Conservation (phyloP, 2,888 invertebrate species). For the Platypus cylindrus region DNA sequence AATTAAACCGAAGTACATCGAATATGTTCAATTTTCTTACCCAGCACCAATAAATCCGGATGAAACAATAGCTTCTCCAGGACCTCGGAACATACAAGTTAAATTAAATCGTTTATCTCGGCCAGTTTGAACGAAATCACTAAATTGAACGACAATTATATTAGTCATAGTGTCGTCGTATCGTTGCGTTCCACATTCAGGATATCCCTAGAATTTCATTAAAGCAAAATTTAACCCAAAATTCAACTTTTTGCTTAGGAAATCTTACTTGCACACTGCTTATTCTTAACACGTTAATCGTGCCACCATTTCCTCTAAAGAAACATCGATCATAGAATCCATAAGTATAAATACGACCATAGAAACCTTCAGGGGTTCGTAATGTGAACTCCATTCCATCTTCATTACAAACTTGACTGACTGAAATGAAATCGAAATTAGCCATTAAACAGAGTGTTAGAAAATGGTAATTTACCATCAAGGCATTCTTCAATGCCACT, state of each 20-base stretch:
- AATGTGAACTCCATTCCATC: constrained; percentile 91
- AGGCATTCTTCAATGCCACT: constrained; percentile 67
- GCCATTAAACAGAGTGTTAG: constrained; percentile 80
- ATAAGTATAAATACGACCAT: constrained; percentile 82
- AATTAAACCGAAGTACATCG: no score
- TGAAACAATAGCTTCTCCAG: constrained; percentile 85
- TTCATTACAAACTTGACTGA: constrained; percentile 82
- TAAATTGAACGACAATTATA: constrained; percentile 87
- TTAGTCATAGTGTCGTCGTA: constrained; percentile 89
- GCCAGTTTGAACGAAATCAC: constrained; percentile 84
- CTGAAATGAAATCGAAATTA: constrained; percentile 36
- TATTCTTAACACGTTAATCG: constrained; percentile 68
- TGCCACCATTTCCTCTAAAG: constrained; percentile 82
- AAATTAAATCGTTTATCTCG: constrained; percentile 83
- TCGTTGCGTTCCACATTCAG: constrained; percentile 78
- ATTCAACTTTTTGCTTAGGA: not conserved
- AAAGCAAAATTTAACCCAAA: not conserved
- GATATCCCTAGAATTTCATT: constrained; percentile 49
- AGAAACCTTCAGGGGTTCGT: constrained; percentile 76
- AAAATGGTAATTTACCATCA: constrained; percentile 49
- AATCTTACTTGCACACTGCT: constrained; percentile 56
- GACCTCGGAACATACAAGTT: constrained; percentile 84
- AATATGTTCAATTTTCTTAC: constrained; percentile 35
- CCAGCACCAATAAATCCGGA: constrained; percentile 87
- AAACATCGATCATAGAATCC: constrained; percentile 85